Evolutionary conservation across 2,797 vertebrate species (phyloP), one percentile per base, ranked within the genome.

Genomic region (Todus mexicanus): DNA sequence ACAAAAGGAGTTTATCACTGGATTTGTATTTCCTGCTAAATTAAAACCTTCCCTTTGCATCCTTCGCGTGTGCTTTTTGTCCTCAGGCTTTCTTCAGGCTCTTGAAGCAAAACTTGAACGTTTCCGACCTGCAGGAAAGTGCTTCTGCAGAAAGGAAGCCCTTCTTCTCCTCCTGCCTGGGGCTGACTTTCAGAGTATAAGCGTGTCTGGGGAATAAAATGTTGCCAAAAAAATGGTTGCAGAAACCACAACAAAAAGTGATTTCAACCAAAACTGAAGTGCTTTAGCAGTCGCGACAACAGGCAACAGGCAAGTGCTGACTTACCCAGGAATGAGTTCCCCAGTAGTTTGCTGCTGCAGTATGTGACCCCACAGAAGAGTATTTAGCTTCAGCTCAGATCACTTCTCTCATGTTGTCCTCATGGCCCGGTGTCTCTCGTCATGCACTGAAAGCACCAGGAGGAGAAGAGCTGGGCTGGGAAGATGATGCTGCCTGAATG

Each of bases 371-470:
- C 10, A 1, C 12, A 15, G 18, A 33, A 26, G 7, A n/a, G 9
- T 22, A 15, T 27, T 73, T 14, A 26, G 22, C 13, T 45, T 37
- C 50, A 35, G 51, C 66, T 45, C 63, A 21, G 10, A 2, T 5
- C 69, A 21, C n/a, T 35, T 53, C 35, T 48, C 45, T 33, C 43
- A 1, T 1, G 18, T 15, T 4, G 6, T 45, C 19, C 50, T 38
- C 25, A 0, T 7, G 22, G 20, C 6, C 59, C 9, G 4, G 11
- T 10, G 12, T 18, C 37, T 38, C 87, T 59, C 2, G 0, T 4
- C 19, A 20, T 8, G 35, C 64, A 7, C 48, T 7, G 8, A 27
- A 35, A 78, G 11, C 59, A 16, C 37, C 42, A 29, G 57, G 26
- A 70, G 63, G 31, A 74, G 40, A 38, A 66, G 73, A 40, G 53